Evolutionary conservation across 1,140 invertebrate genomes (phyloP), one percentile per base, ranked within the genome.

Genomic region (Tetramorium simillimum): DNA sequence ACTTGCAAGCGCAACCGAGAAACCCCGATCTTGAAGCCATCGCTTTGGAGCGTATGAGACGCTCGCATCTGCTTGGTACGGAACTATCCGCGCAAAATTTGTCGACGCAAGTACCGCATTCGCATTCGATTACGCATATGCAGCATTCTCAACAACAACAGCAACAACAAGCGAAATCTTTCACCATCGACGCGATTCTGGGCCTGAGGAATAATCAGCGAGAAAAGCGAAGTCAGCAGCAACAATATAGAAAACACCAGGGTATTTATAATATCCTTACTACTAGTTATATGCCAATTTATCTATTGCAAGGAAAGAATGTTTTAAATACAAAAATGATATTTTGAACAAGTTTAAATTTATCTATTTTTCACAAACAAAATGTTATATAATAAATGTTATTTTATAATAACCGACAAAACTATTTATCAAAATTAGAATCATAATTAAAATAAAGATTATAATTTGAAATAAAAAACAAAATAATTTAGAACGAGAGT

Each of bases 111-210:
- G 69, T 94, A 33, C 93, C 94, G 0, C 94, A 95, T 60, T 86
- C 91, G 7, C 92, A 93, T 24, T 85, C 92, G 3, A 91, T 91
- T 63, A 91, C 90, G 2, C 89, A 91, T n/a, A 91, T 91, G 70
- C 93, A 95, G 14, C 93, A 94, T 37, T 94, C 93, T 51, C 93
- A 94, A 16, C 94, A 94, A 33, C 92, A 94, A 21, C 94, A 94
- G 4, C 94, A 95, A 70, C 94, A 94, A 21, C 95, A 95, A 67
- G 91, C 94, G 40, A 97, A 97, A 92, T 97, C 97, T 2, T 98
- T 98, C 91, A 98, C 97, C 24, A 98, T 98, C 90, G 97, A 97
- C 86, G 97, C 97, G 21, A 98, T 98, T 90, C 95, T 98, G n/a
- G 97, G 97, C 9, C 94, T 97, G 70, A 96, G 96, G 43, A 94